phyloP scores from a whole-genome alignment of 2,888 invertebrate species.

The Agriopis leucophaearia region DNA sequence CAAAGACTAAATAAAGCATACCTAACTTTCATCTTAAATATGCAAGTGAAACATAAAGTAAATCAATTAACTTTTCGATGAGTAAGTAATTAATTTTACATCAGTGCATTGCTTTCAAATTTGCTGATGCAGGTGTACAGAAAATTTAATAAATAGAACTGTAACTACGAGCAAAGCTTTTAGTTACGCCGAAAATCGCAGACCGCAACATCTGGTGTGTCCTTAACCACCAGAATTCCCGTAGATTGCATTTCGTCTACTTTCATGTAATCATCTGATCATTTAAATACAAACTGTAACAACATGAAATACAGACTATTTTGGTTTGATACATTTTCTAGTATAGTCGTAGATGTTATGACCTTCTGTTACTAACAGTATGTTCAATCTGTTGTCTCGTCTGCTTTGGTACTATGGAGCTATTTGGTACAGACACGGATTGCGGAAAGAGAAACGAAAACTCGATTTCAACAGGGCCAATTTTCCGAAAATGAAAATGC shows the following conservation, averaged over 20 bases:
- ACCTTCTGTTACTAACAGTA: conserved; percentile 60
- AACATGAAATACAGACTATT: conserved; percentile 49
- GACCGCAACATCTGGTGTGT: conserved; percentile 81
- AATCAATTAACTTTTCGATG: not conserved
- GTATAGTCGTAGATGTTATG: conserved; percentile 60
- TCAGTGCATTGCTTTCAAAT: not conserved
- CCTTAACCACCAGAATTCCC: conserved; percentile 68
- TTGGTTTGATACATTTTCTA: conserved; percentile 41
- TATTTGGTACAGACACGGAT: conserved; percentile 78
- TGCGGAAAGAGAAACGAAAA: conserved; percentile 70
- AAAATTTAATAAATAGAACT: conserved; percentile 33
- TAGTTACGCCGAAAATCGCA: conserved; percentile 80
- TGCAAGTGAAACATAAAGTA: not conserved
- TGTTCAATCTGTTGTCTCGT: conserved; percentile 82
- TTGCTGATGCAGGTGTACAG: not conserved
- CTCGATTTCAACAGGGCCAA: conserved; percentile 70
- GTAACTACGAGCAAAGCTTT: conserved; percentile 73
- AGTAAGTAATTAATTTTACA: not conserved
- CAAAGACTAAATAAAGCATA: not conserved
- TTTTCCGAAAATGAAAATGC: conserved; percentile 73
- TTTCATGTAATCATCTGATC: conserved; percentile 48
- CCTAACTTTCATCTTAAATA: not conserved
- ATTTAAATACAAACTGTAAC: conserved; percentile 28
- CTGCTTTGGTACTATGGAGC: conserved; percentile 73
- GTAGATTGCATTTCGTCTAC: conserved; percentile 78